Evolutionary conservation across 2,888 invertebrate species (phyloP), one percentile per base, ranked within the genome.

Genomic region (Dolichopus griseipennis): DNA sequence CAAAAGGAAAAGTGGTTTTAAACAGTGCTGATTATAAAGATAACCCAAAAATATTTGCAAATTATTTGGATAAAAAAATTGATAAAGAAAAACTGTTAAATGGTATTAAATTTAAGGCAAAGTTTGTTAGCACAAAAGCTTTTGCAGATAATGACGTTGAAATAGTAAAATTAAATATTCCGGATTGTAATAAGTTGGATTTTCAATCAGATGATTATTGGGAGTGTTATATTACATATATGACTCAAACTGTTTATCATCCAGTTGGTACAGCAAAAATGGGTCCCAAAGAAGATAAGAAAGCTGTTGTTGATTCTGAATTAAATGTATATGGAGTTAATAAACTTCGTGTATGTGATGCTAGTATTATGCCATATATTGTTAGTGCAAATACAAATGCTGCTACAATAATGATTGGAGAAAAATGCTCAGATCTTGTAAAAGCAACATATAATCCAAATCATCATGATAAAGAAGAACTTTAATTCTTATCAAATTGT

Each of bases 291-390:
- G 68, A 71, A 0, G 84, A 86, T 74, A 73, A 75, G 0, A 73
- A 73, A 0, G 79, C 85, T 1, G 87, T 88, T 0, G 85, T 87
- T 1, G 83, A 84, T 73, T 72, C 79, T 1, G 74, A 83, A 18
- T 78, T 86, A 68, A 76, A 82, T 10, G 85, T 88, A 7, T 81
- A 82, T 65, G 88, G 88, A 0, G 81, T 92, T 0, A 77, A 79
- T 9, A 85, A 86, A n/a, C 82, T 94, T 8, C 83, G 93, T n/a
- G 90, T 94, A 0, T 85, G 91, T 7, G 93, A 94, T 76, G 91
- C 89, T 0, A 92, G 92, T 73, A 85, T 94, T 52, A 93, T 93
- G 89, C 93, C 93, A 0, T 84, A 81, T 15, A 88, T 93, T 67
- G 85, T 88, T 0, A 89, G 85, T 67, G 92, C 71, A 78, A 81